Evolutionary conservation across 1,140 invertebrate genomes (phyloP).

Genomic region (Hyles vespertilio): DNA sequence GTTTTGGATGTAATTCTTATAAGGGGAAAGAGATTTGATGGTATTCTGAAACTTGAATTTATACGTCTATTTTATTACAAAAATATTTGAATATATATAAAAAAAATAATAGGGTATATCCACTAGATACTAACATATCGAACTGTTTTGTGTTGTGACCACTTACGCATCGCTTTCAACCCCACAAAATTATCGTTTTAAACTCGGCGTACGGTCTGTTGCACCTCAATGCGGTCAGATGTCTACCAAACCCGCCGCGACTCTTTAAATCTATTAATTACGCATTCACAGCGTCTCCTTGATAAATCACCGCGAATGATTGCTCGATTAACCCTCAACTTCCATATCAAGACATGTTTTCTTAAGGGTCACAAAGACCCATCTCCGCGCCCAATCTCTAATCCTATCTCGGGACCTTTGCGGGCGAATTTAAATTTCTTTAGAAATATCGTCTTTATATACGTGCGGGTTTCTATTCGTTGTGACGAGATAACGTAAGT

Average conservation of each 20-base stretch:
- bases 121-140: too few species aligned
- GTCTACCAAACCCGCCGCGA: constrained; percentile 29
- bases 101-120: too few species aligned
- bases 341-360: constrained; percentile 75
- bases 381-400: constrained; percentile 74
- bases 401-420: constrained; percentile 75
- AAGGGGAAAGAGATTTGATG: too few species aligned
- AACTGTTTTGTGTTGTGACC: too few species aligned
- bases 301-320: constrained; percentile 65
- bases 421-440: constrained; percentile 76
- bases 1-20: not conserved
- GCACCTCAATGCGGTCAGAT: constrained; percentile 53
- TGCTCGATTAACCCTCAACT: constrained; percentile 64
- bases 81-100: too few species aligned
- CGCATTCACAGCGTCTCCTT: constrained; percentile 56
- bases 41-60: too few species aligned
- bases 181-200: constrained; percentile 60
- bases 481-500: constrained; percentile 72
- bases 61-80: too few species aligned
- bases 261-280: constrained; percentile 45
- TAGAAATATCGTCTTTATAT: constrained; percentile 75
- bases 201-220: constrained; percentile 47
- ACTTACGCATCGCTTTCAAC: constrained; percentile 6
- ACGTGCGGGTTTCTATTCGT: constrained; percentile 74
- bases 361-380: constrained; percentile 74